These are phyloP conservation scores for Kradibia gibbosae DNA, from an alignment of 1,140 invertebrate genomes.

Conservation along the genomic window DNA sequence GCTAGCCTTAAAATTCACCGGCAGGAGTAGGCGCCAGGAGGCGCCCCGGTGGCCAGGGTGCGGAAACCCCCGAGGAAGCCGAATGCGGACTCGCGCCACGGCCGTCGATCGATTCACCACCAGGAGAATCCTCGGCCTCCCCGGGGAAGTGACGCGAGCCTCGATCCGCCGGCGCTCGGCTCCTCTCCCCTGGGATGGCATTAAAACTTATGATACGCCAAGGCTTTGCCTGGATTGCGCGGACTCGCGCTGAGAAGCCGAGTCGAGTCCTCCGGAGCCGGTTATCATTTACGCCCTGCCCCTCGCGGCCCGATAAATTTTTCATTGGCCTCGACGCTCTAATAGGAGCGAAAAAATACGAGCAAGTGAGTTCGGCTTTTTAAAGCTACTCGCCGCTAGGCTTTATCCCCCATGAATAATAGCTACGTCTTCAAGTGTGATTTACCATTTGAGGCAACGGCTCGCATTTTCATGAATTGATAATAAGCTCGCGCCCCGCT, in stretches of 20 bases:
- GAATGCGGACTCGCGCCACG: not conserved
- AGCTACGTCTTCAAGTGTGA: not conserved
- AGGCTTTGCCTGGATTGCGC: slow-evolving; percentile 32
- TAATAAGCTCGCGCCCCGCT: not conserved
- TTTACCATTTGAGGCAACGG: not conserved
- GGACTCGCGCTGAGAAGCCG: not conserved
- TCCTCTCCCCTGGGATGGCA: slow-evolving; percentile 39
- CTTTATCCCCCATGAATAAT: not conserved
- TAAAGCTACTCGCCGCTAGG: too few relatives aligned
- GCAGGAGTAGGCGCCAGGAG: too few relatives aligned
- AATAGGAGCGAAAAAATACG: not conserved
- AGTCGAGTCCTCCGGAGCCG: not conserved
- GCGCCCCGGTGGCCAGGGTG: too few relatives aligned
- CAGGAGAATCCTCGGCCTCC: slow-evolving; percentile 34
- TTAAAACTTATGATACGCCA: slow-evolving; percentile 45
- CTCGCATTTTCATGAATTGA: not conserved
- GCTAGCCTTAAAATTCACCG: too few relatives aligned
- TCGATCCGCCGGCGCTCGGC: not conserved
- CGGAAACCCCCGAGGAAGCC: not conserved
- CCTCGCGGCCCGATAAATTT: slow-evolving; percentile 21
- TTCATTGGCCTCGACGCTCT: slow-evolving; percentile 6
- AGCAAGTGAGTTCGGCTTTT: not conserved
- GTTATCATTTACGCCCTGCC: not conserved
- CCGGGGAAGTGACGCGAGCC: slow-evolving; percentile 31
- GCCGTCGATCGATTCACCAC: slow-evolving; percentile 3